Evolutionary conservation across 2,797 vertebrate genomes (phyloP).

Genomic region (Odontamblyopus rebecca): DNA sequence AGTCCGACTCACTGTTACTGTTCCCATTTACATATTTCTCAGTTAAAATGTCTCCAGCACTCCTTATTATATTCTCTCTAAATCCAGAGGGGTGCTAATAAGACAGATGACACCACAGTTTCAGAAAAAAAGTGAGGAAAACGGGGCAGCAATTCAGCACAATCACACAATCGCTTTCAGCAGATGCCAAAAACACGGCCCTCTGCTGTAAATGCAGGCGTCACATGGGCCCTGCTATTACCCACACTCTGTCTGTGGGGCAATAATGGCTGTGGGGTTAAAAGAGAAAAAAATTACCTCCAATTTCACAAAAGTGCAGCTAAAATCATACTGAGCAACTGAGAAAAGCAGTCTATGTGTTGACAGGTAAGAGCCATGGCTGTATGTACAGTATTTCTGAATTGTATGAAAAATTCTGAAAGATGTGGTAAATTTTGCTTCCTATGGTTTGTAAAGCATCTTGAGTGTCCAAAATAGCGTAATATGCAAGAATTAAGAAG

Average conservation of each 20-base stretch:
- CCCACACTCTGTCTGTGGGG: slow-evolving; percentile 48
- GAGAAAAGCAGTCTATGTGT: not conserved
- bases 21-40: slow-evolving; percentile 40
- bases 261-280: slow-evolving; percentile 33
- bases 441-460: too few species aligned
- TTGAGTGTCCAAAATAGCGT: too few species aligned
- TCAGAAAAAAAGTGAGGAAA: slow-evolving; percentile 30
- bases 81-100: slow-evolving; percentile 50
- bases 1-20: slow-evolving; percentile 32
- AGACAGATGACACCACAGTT: slow-evolving; percentile 43
- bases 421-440: not conserved
- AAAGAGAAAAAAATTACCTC: slow-evolving; percentile 22
- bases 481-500: too few species aligned
- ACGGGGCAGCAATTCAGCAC: slow-evolving; percentile 40
- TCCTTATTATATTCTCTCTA: slow-evolving; percentile 54
- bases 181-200: slow-evolving; percentile 33
- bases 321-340: slow-evolving; percentile 20
- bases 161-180: slow-evolving; percentile 46
- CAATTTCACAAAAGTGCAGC: slow-evolving; percentile 20
- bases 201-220: slow-evolving; percentile 43
- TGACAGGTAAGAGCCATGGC: not conserved
- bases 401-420: not conserved
- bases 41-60: slow-evolving; percentile 24
- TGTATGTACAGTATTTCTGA: too few species aligned
- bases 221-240: slow-evolving; percentile 41